A percentile compares a stretch with the other conserved stretches of the same genome.
Evolutionary conservation across 2,888 invertebrate genomes (phyloP).

Genomic region (Agrotis ipsilon): DNA sequence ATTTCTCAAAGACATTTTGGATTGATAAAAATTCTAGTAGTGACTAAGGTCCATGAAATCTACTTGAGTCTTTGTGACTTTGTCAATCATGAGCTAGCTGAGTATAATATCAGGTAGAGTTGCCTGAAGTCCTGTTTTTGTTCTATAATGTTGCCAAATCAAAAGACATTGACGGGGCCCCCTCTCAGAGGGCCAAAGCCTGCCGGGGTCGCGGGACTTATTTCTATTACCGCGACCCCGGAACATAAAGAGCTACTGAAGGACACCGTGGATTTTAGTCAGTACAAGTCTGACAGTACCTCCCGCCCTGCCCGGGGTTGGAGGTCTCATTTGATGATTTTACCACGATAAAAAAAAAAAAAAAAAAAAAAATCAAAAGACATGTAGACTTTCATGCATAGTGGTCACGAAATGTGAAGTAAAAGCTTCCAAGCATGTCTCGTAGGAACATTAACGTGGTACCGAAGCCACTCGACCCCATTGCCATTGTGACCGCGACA

Average conservation of each 20-base stretch:
- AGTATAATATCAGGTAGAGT: not conserved
- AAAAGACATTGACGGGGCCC: no score
- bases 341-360: no score
- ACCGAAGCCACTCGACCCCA: conserved; percentile 75
- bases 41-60: not conserved
- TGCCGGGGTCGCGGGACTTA: no score
- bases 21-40: not conserved
- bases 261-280: no score
- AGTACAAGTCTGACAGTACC: no score
- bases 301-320: no score
- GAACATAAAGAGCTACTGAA: no score
- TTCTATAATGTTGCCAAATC: not conserved
- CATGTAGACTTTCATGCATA: conserved; percentile 13
- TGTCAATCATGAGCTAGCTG: not conserved
- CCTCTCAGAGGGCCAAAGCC: no score
- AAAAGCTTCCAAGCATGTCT: conserved; percentile 58
- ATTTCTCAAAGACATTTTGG: not conserved
- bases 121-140: not conserved
- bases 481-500: conserved; percentile 79
- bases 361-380: conserved; percentile 14
- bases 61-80: not conserved
- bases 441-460: conserved; percentile 73
- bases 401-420: conserved; percentile 38
- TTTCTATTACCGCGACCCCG: no score
- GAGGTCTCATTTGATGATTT: no score